Base-by-base conservation (phyloP, 2,113 vertebrate genomes). In the Empidonax traillii region DNA sequence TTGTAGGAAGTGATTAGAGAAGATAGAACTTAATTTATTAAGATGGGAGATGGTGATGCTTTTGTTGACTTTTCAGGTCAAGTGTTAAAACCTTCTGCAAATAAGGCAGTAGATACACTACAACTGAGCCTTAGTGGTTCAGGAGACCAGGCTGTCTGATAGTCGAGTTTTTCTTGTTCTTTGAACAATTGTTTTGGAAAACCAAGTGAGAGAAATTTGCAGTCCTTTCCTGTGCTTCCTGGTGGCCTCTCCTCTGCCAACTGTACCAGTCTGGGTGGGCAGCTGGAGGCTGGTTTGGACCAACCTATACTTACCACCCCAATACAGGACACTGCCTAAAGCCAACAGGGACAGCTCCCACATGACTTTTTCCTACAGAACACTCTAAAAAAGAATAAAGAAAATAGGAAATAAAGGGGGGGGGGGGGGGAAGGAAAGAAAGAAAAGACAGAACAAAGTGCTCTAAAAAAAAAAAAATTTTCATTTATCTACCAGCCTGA, bases 31-130 rank as follows among this genome's bases (percentile, higher is more conserved):
- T 95, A 95, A 97, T 97, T 96, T 97, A 95, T 97, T 96, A 95
- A 91, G 96, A 95, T 94, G 96, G 94, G 96, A 96, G 95, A 95
- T 43, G 79, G 85, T 79, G 93, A 92, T 89, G 92, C 95, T 87
- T 96, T 86, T 97, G 96, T 96, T 97, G 97, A 96, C 93, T 97
- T 96, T 97, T 89, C 93, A 94, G 95, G 97, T 97, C 97, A 97
- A 97, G 94, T 97, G 97, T 97, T 96, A 97, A 97, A 95, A 94
- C 96, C 96, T 96, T 96, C 89, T 85, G 90, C 96, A 97, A 96
- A 97, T 94, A 96, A 83, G 84, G 91, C 91, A 81, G 95, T 14
- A 94, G 96, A 84, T 63, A 86, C 2, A 6, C 74, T 62, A 46
- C 95, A 68, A 52, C 41, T 35, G 68, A 95, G 92, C 74, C 80